phyloP scores from a whole-genome alignment of 2,797 vertebrate species.

The Thripadectes ignobilis region DNA sequence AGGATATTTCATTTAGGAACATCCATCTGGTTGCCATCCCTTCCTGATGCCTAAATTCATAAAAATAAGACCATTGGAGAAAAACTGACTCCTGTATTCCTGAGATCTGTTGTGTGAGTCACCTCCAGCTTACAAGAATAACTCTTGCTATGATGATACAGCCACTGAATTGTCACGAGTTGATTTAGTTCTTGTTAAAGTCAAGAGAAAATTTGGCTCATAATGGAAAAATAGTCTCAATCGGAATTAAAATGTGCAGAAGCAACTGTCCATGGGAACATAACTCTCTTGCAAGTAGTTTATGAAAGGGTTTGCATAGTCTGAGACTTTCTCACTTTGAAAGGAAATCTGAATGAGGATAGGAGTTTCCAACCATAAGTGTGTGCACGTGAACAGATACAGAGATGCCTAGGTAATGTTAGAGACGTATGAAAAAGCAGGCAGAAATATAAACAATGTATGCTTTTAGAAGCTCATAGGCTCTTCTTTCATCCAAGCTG shows the following conservation, averaged over 20 bases:
- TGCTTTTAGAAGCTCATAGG: not conserved
- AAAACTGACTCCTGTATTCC: not conserved
- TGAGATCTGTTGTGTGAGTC: not conserved
- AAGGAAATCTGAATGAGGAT: not conserved
- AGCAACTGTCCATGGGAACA: not conserved
- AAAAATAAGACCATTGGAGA: not conserved
- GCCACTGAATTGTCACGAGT: not conserved
- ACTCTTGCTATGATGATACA: not conserved
- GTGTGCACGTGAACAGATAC: not conserved
- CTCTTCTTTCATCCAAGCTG: not conserved
- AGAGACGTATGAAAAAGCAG: not conserved
- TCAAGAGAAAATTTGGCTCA: not conserved
- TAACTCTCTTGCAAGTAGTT: not conserved
- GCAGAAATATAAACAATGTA: not conserved
- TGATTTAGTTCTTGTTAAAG: conserved; percentile 4
- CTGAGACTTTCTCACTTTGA: not conserved
- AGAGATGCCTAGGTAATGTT: not conserved
- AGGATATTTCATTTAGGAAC: not conserved
- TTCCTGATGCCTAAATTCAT: not conserved
- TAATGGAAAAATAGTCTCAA: not conserved
- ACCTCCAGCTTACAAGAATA: not conserved
- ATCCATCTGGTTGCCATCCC: not conserved
- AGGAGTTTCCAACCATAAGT: not conserved
- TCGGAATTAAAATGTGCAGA: not conserved
- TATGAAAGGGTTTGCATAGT: not conserved